Evolutionary conservation across 92 coral and sea anemone species (phyloP).

Genomic region (Galaxea fascicularis): DNA sequence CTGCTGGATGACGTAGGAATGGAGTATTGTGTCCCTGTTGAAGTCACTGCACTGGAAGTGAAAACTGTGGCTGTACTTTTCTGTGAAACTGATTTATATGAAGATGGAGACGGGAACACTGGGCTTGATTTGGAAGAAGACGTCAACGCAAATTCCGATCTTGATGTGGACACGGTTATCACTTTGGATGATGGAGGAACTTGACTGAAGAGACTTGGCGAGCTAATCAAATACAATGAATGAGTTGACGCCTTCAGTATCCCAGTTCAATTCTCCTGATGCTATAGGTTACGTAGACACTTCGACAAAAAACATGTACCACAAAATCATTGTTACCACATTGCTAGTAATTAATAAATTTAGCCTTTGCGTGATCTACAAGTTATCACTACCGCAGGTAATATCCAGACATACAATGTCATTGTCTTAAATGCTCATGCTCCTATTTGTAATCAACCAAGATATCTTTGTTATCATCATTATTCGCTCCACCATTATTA

Average conservation of each 20-base stretch:
- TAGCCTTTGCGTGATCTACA: too few relatives aligned
- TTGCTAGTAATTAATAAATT: too few relatives aligned
- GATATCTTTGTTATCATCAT: background rate
- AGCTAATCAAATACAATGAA: conserved; percentile 8
- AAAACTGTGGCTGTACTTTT: conserved; percentile 23
- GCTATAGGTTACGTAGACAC: too few relatives aligned
- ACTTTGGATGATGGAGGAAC: conserved; percentile 42
- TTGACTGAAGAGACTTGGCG: conserved; percentile 23
- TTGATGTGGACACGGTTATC: conserved; percentile 17
- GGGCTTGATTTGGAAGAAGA: conserved; percentile 43
- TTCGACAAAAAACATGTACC: background rate
- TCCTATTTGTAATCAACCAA: background rate
- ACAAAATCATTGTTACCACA: background rate
- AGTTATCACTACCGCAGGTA: too few relatives aligned
- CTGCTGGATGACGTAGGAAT: conserved; percentile 27
- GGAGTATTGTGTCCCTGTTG: conserved; percentile 28
- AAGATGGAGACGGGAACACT: conserved; percentile 31
- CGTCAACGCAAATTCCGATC: conserved; percentile 19
- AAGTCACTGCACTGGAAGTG: conserved; percentile 14
- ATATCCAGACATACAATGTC: too few relatives aligned
- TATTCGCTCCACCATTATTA: background rate
- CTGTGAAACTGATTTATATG: conserved; percentile 19
- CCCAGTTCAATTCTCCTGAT: background rate
- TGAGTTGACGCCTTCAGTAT: background rate
- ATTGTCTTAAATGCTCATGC: too few relatives aligned